A percentile compares a stretch with the other conserved stretches of the same genome.
Evolutionary conservation across 2,113 vertebrate genomes (phyloP).

Genomic region (Oxyura jamaicensis): DNA sequence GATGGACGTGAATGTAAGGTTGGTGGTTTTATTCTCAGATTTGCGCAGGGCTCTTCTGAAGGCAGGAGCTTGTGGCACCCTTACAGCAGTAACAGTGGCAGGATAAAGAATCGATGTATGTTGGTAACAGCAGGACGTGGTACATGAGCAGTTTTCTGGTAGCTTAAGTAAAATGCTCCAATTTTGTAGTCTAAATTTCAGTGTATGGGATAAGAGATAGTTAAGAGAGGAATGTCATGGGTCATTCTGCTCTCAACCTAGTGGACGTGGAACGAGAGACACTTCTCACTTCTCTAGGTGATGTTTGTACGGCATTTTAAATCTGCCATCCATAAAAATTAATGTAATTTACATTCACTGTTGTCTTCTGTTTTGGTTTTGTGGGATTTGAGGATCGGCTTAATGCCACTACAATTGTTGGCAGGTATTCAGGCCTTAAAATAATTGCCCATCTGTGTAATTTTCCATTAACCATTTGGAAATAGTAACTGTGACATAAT

Average conservation of each 20-base stretch:
- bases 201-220: background rate
- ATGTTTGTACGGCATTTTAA: background rate
- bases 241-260: background rate
- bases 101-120: background rate
- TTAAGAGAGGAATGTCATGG: background rate
- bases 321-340: background rate
- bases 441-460: constrained; percentile 67
- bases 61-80: background rate
- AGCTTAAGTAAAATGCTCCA: background rate
- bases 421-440: constrained; percentile 58
- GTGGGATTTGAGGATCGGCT: constrained; percentile 33
- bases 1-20: background rate
- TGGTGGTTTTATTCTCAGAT: background rate
- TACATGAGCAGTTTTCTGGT: background rate
- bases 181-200: background rate
- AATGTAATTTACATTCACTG: background rate
- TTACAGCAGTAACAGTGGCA: background rate
- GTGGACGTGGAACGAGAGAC: background rate
- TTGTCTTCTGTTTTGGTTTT: constrained; percentile 2
- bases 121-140: background rate
- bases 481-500: constrained; percentile 49
- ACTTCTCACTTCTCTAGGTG: background rate
- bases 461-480: constrained; percentile 40
- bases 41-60: background rate
- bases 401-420: constrained; percentile 3